Percentiles rank a stretch among this genome's conserved stretches.
Evolutionary conservation across 2,113 vertebrate species (phyloP).

Genomic region (Pluvianellus socialis): DNA sequence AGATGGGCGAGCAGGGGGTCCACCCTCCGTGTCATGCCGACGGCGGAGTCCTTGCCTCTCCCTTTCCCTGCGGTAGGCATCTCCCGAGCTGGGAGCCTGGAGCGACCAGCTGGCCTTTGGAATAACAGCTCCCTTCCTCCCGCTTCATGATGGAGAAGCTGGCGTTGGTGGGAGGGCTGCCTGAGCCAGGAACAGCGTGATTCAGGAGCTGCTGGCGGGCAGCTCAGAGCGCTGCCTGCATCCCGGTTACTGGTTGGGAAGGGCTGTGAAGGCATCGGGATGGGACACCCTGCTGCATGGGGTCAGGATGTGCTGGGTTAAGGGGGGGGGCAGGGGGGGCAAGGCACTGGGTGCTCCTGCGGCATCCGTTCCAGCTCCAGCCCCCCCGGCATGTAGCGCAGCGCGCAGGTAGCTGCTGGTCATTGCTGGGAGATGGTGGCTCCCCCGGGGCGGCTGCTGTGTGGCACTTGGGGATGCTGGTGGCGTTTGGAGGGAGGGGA

Average conservation of each 20-base stretch:
- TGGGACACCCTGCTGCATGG: fast-evolving
- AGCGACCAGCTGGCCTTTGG: slow-evolving; percentile 53
- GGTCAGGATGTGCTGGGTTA: not conserved
- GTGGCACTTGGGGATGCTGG: not conserved
- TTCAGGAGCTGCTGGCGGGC: slow-evolving; percentile 52
- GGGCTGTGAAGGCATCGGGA: not conserved
- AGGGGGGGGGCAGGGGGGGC: too few relatives aligned
- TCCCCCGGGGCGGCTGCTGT: not conserved
- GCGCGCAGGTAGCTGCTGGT: not conserved
- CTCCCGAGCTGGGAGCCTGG: not conserved
- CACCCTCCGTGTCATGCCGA: fast-evolving
- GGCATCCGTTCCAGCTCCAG: not conserved
- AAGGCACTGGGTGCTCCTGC: too few relatives aligned
- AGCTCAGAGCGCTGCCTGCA: not conserved
- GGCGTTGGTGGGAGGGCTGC: slow-evolving; percentile 55
- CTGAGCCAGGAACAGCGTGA: slow-evolving; percentile 60
- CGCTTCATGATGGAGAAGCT: not conserved
- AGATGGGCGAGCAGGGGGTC: not conserved
- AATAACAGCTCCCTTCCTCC: slow-evolving; percentile 37
- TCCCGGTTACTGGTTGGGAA: not conserved
- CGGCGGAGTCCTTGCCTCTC: not conserved
- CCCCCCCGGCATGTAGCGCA: fast-evolving
- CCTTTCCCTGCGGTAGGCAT: not conserved
- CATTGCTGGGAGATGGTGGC: not conserved
- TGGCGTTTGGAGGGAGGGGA: not conserved